Base-by-base conservation (phyloP, 2,888 invertebrate genomes). In the Sclerodermus sp. region DNA sequence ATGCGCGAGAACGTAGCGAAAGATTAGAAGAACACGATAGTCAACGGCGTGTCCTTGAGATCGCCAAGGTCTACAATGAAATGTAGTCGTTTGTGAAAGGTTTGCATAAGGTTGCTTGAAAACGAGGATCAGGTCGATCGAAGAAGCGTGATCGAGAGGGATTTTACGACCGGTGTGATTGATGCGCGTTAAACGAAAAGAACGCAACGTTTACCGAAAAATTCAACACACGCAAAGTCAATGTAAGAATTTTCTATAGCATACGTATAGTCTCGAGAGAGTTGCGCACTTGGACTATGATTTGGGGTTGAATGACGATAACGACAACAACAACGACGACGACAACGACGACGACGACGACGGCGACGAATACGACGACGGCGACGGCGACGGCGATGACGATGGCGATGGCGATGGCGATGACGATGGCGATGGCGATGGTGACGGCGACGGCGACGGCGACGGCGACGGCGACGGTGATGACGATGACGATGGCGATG, bases 251-350 rank as follows among this genome's bases (percentile, higher is more conserved):
- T 23, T 23, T 23, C 23, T 23, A 5, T 23, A 23, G 23, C 8
- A n/a, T n/a, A n/a, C n/a, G 23, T 23, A 5, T 23, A 23, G 23
- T 23, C 23, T 23, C 8, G 23, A 23, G 23, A n/a, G n/a, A 39
- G 61, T 60, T 58, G 62, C 60, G 55, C 58, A 49, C 50, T 61
- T 61, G 52, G 56, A 58, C 62, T 51, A 49, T 54, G 50, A 45
- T 54, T 60, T 45, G 53, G 53, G 49, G 57, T 37, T 49, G 53
- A 48, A 45, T 41, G 47, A 45, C 45, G 55, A 48, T 46, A 42
- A 53, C 34, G 38, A 53, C 48, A 56, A 51, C 45, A 16, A 53
- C 45, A 43, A 56, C 47, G 43, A 47, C 30, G 37, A 47, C 40
- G 38, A 41, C 34, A 23, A 53, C 49, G 45, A 57, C 15, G 48